phyloP scores from a whole-genome alignment of 2,888 invertebrate species.

The Sthenelais limicola region DNA sequence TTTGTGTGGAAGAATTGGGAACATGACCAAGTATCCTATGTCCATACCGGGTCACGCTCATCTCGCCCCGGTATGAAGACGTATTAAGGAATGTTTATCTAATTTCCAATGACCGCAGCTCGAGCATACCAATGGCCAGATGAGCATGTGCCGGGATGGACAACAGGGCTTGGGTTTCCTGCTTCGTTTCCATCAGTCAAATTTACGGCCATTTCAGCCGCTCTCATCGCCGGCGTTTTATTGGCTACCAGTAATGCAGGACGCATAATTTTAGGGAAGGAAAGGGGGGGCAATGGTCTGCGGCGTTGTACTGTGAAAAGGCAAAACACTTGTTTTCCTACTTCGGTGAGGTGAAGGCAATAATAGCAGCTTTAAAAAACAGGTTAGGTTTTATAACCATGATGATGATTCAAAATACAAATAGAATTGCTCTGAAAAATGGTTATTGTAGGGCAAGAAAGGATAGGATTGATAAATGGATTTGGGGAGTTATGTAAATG shows the following conservation, averaged over 20 bases:
- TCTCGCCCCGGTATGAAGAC: neutral
- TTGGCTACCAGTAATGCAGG: neutral
- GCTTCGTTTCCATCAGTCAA: slow-evolving; percentile 12
- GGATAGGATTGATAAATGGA: no score
- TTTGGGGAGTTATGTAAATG: no score
- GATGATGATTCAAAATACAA: no score
- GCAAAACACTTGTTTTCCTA: no score
- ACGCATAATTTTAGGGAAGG: neutral
- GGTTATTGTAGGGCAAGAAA: no score
- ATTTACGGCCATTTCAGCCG: slow-evolving; percentile 28
- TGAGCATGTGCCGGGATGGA: neutral
- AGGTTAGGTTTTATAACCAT: no score
- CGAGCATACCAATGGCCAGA: slow-evolving; percentile 25
- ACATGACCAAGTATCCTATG: slow-evolving; percentile 23
- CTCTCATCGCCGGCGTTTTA: slow-evolving; percentile 11
- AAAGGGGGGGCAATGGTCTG: slow-evolving; percentile 5
- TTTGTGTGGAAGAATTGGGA: no score
- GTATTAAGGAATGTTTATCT: slow-evolving; percentile 41
- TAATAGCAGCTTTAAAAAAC: no score
- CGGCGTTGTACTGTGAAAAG: no score
- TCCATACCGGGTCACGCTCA: slow-evolving; percentile 23
- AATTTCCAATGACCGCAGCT: neutral
- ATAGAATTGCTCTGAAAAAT: no score
- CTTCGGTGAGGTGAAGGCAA: no score
- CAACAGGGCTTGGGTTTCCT: slow-evolving; percentile 5